These are phyloP conservation scores for Pelobates cultripes DNA, from an alignment of 2,797 vertebrate genomes.

Conservation along the genomic window DNA sequence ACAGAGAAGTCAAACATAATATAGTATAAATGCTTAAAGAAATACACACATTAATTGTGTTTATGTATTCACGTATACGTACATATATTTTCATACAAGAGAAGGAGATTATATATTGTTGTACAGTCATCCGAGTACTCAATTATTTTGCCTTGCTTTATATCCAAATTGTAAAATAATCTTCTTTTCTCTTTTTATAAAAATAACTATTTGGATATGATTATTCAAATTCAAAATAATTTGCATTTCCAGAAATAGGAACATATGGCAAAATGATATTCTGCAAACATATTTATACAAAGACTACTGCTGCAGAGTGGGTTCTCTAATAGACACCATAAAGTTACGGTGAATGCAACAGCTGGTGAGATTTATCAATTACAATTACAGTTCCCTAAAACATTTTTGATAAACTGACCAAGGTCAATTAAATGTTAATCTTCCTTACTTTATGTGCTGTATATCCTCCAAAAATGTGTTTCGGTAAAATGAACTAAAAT, in stretches of 20 bases:
- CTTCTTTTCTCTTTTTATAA: too few relatives aligned
- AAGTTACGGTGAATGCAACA: conserved; percentile 78
- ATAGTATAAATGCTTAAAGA: too few relatives aligned
- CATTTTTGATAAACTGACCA: conserved; percentile 58
- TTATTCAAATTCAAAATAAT: conserved; percentile 50
- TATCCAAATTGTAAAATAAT: too few relatives aligned
- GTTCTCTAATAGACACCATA: conserved; percentile 79
- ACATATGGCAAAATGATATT: conserved; percentile 86
- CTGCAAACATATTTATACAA: conserved; percentile 80
- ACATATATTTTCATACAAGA: too few relatives aligned
- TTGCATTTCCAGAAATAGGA: conserved; percentile 66
- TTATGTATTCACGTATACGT: too few relatives aligned
- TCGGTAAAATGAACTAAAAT: neutral
- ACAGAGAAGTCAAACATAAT: too few relatives aligned
- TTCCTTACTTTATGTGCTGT: neutral
- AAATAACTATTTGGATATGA: neutral
- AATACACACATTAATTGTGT: too few relatives aligned
- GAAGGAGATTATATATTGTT: too few relatives aligned
- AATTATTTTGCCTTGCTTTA: too few relatives aligned
- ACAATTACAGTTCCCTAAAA: conserved; percentile 77
- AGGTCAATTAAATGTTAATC: conserved; percentile 11
- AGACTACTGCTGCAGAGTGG: conserved; percentile 67
- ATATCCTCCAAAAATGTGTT: neutral
- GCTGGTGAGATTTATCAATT: conserved; percentile 85
- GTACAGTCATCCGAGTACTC: too few relatives aligned